phyloP scores from a whole-genome alignment of 2,888 invertebrate genomes.

The Drosophila eohydei region DNA sequence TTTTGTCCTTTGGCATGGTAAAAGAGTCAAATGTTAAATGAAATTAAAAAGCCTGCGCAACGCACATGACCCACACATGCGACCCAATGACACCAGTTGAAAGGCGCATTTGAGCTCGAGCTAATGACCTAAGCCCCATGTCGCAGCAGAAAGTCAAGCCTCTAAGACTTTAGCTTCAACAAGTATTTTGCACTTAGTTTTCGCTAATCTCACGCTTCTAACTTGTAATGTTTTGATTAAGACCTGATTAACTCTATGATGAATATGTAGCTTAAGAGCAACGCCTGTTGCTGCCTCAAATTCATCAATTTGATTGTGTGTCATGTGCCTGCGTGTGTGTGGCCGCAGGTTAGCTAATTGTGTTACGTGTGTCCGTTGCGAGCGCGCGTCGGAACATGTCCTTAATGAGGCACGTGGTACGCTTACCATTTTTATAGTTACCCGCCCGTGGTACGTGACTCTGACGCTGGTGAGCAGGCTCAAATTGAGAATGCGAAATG shows the following conservation, averaged over 20 bases:
- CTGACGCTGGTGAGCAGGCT: slow-evolving; percentile 19
- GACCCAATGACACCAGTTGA: slow-evolving; percentile 37
- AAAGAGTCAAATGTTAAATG: slow-evolving; percentile 23
- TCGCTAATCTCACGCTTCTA: background rate
- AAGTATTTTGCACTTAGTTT: background rate
- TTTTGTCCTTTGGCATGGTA: slow-evolving; percentile 35
- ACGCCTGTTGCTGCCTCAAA: background rate
- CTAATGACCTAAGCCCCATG: background rate
- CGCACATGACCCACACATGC: slow-evolving; percentile 15
- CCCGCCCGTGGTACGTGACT: slow-evolving; percentile 60
- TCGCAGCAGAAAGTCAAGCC: background rate
- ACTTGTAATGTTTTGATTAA: background rate
- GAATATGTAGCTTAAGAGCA: background rate
- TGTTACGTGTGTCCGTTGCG: slow-evolving; percentile 43
- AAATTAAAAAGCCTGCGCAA: slow-evolving; percentile 27
- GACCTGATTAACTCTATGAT: background rate
- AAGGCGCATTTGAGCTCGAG: background rate
- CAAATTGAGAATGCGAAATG: slow-evolving; percentile 64
- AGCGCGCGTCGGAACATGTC: slow-evolving; percentile 14
- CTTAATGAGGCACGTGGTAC: slow-evolving; percentile 73
- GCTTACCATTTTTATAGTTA: slow-evolving; percentile 67
- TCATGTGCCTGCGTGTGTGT: background rate
- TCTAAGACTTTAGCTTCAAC: background rate
- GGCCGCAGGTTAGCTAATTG: slow-evolving; percentile 53
- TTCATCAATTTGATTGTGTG: slow-evolving; percentile 15